Base-by-base conservation (phyloP, 1,140 invertebrate species). In the Heliothis virescens region DNA sequence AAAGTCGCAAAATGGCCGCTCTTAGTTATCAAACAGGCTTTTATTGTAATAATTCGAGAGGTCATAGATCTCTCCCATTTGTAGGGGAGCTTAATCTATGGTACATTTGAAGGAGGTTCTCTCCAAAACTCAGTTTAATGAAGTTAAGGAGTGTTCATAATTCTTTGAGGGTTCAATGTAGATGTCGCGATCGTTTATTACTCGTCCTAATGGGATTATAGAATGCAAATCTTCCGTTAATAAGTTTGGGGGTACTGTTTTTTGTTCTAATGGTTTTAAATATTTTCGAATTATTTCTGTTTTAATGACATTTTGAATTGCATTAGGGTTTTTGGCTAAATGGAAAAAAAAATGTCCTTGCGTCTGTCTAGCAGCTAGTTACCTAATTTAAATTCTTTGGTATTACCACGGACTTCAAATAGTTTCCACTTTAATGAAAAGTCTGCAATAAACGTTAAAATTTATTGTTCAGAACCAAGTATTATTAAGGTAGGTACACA, bases 1-100 rank as follows among this genome's bases (percentile, higher is more conserved):
- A 53, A 12, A 53, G 50, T 9, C 53, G 18, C 55, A 26, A 85
- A 90, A 90, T 87, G 90, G 87, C 86, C 86, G 83, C 81, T 86
- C 91, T 88, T 87, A 88, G 84, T 87, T 86, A 87, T 83, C 67
- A 86, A 88, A 83, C 83, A 79, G 86, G 82, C 79, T 85, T 88
- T 81, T 83, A 88, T 89, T 83, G 82, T 86, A 83, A 90, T 87
- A 87, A 87, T 84, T 82, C 18, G 62, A 74, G 60, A 82, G 86
- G 76, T 80, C 82, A 87, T 87, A 86, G 83, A 86, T 87, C 82
- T 82, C 69, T 48, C 80, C 73, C 84, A 82, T 86, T 87, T 80
- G 80, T 82, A 87, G 74, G 60, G 74, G 60, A 4, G 48, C 50
- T 74, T 74, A 60, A 60, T 53, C 71, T 63, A 75, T 69, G 18